Evolutionary conservation across 2,888 invertebrate genomes (phyloP).

Genomic region (Bellardia pandia): DNA sequence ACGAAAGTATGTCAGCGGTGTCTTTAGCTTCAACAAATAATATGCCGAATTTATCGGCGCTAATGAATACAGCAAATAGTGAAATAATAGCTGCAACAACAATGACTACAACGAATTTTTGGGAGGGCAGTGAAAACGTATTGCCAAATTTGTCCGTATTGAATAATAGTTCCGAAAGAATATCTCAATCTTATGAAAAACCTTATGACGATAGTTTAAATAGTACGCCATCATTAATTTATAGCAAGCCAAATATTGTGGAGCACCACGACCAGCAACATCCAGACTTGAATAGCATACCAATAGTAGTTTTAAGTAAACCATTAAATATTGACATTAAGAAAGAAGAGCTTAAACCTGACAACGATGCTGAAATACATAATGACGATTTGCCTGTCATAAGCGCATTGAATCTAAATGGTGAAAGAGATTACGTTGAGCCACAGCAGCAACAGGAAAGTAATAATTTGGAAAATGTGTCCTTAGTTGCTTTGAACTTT

Average conservation of each 20-base stretch:
- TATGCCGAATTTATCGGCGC: constrained; percentile 69
- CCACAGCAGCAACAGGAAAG: not conserved
- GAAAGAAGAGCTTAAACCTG: not conserved
- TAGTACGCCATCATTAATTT: constrained; percentile 69
- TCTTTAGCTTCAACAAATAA: constrained; percentile 36
- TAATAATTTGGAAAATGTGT: constrained; percentile 26
- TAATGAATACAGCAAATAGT: constrained; percentile 59
- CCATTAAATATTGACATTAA: constrained; percentile 18
- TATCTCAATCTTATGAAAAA: constrained; percentile 22
- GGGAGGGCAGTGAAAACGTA: constrained; percentile 36
- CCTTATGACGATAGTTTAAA: constrained; percentile 35
- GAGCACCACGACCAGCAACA: not conserved
- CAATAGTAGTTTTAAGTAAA: constrained; percentile 43
- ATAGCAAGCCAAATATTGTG: constrained; percentile 49
- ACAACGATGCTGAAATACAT: constrained; percentile 11
- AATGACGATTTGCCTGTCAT: constrained; percentile 77
- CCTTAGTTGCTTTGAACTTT: constrained; percentile 40
- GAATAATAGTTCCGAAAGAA: constrained; percentile 43
- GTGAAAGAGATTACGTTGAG: constrained; percentile 58
- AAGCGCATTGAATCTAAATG: constrained; percentile 79
- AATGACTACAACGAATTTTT: constrained; percentile 14
- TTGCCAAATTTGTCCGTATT: constrained; percentile 70
- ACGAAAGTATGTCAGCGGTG: constrained; percentile 23
- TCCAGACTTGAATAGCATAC: constrained; percentile 42
- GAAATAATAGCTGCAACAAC: constrained; percentile 12